Conservation (phyloP, 2,113 vertebrate genomes). For the Megaptera novaeangliae region DNA sequence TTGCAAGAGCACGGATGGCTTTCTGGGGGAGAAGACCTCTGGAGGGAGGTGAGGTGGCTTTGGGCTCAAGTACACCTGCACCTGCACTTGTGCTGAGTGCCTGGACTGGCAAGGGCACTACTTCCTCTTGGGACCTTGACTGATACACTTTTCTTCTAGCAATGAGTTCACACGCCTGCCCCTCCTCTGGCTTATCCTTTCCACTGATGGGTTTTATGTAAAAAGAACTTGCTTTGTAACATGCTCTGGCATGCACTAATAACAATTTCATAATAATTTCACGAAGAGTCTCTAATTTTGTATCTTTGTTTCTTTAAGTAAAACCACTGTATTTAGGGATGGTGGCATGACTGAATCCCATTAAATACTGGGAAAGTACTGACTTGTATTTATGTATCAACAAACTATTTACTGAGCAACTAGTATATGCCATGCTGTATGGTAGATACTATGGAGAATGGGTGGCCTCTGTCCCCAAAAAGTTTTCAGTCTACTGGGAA, state of each 20-base stretch:
- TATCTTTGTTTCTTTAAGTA: conserved; percentile 50
- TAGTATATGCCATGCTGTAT: neutral
- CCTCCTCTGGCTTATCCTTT: neutral
- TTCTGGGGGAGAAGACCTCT: neutral
- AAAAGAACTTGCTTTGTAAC: neutral
- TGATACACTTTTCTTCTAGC: neutral
- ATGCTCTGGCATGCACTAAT: conserved; percentile 32
- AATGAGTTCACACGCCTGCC: neutral
- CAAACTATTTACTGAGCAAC: neutral
- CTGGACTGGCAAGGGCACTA: neutral
- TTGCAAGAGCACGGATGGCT: conserved; percentile 50
- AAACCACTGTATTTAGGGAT: conserved; percentile 47
- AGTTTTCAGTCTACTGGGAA: neutral
- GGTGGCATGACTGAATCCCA: neutral
- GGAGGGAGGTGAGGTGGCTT: neutral
- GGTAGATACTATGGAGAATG: neutral
- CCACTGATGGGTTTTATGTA: neutral
- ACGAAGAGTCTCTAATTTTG: conserved; percentile 32
- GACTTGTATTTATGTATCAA: neutral
- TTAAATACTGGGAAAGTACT: conserved; percentile 34
- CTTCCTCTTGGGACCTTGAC: neutral
- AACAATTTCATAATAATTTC: conserved; percentile 53
- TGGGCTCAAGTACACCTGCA: neutral
- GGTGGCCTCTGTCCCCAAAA: neutral
- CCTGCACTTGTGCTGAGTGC: neutral